These are phyloP conservation scores for Garrulus glandarius DNA, from an alignment of 2,797 vertebrate species.

Conservation along the genomic window DNA sequence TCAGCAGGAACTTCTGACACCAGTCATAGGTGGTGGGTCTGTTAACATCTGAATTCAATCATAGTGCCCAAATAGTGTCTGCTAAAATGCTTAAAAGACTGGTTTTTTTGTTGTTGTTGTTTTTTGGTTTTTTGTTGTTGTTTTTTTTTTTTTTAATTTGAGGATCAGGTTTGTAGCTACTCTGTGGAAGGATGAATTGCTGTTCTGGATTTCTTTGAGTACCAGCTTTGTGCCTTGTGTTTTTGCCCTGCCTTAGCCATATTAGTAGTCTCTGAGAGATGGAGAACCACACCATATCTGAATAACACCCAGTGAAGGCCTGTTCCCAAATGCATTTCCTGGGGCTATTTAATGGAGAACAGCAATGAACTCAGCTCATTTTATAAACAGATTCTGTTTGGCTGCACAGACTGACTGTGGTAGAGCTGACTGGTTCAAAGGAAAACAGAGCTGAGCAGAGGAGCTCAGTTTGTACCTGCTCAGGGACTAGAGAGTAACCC, in stretches of 20 bases:
- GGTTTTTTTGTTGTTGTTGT: background rate
- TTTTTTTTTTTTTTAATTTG: background rate
- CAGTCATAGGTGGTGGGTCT: background rate
- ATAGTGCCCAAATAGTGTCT: background rate
- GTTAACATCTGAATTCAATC: background rate
- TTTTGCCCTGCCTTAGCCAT: background rate
- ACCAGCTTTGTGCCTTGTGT: background rate
- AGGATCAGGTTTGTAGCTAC: background rate
- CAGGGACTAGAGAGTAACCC: background rate
- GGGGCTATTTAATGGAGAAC: background rate
- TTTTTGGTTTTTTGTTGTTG: too few species aligned
- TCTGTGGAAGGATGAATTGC: background rate
- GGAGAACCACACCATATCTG: background rate
- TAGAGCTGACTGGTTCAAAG: background rate
- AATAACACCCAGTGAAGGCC: background rate
- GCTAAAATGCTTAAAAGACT: background rate
- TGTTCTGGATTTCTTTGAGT: background rate
- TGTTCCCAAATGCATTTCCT: background rate
- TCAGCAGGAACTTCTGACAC: background rate
- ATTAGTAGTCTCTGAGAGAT: background rate
- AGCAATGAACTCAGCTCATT: background rate
- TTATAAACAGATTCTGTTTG: background rate
- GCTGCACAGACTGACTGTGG: fast-evolving
- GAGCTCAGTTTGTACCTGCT: background rate
- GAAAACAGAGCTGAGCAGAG: background rate